Conservation (phyloP, 1,140 invertebrate genomes). For the Caenorhabditis latens region DNA sequence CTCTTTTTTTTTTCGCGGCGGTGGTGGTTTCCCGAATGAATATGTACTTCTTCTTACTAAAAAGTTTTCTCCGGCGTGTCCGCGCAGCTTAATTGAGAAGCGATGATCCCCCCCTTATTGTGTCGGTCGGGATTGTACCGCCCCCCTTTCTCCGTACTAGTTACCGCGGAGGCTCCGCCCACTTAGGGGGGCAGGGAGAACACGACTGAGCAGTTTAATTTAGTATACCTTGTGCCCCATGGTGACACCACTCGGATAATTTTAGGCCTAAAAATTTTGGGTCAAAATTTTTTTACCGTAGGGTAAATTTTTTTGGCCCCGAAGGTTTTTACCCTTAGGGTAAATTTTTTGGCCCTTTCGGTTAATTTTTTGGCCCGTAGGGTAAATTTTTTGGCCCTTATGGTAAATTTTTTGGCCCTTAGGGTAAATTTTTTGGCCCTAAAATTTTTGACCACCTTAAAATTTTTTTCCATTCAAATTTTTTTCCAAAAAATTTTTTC, state of each 20-base stretch:
- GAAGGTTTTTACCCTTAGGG: too few species aligned
- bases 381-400: too few species aligned
- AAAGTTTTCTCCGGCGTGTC: too few species aligned
- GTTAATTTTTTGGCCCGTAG: too few species aligned
- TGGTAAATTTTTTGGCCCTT: too few species aligned
- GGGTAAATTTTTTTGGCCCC: too few species aligned
- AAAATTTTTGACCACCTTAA: background rate
- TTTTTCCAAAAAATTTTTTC: background rate
- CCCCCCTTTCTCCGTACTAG: constrained; percentile 33
- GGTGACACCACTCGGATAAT: background rate
- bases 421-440: too few species aligned
- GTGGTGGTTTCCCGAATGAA: constrained; percentile 20
- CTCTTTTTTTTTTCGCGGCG: constrained; percentile 17
- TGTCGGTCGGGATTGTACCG: background rate
- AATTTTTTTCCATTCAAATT: background rate
- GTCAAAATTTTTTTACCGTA: too few species aligned
- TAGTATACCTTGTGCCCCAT: background rate
- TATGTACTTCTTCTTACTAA: constrained; percentile 32
- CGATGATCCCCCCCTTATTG: background rate
- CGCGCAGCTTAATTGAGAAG: constrained; percentile 44
- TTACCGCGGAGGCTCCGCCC: constrained; percentile 26
- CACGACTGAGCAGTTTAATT: constrained; percentile 21
- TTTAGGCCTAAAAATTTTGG: background rate
- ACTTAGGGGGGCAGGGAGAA: background rate
- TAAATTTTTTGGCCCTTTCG: too few species aligned